Conservation (phyloP, 2,113 vertebrate species). For the Ptilonorhynchus violaceus region DNA sequence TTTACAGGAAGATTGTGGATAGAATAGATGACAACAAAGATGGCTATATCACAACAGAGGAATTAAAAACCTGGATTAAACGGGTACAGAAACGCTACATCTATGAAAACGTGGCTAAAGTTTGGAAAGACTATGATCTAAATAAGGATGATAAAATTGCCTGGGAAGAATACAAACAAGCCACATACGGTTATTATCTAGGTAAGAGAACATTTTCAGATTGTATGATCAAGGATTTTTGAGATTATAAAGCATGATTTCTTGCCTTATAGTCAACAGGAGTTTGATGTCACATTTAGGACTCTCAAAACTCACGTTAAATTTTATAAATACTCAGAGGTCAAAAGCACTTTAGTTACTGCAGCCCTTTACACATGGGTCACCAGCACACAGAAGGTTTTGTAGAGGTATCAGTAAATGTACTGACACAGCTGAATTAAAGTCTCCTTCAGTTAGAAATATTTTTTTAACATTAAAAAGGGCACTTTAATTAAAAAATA, state of each 20-base stretch:
- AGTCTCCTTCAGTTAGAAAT: not conserved
- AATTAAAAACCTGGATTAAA: slow-evolving; percentile 95
- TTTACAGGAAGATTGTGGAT: slow-evolving; percentile 89
- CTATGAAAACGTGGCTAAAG: slow-evolving; percentile 94
- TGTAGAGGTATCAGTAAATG: not conserved
- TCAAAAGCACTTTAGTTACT: not conserved
- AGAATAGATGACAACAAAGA: slow-evolving; percentile 87
- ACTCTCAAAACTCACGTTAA: not conserved
- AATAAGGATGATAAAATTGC: slow-evolving; percentile 93
- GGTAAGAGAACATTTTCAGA: slow-evolving; percentile 71
- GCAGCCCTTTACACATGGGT: not conserved
- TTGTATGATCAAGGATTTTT: not conserved
- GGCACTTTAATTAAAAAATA: not conserved
- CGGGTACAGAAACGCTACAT: slow-evolving; percentile 96
- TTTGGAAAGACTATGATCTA: slow-evolving; percentile 95
- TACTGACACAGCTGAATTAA: not conserved
- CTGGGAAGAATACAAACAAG: slow-evolving; percentile 98
- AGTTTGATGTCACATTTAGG: not conserved
- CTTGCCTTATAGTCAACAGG: not conserved
- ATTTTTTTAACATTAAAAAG: not conserved
- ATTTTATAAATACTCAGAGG: not conserved
- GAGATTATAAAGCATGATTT: not conserved
- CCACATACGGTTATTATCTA: slow-evolving; percentile 95
- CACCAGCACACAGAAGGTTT: not conserved
- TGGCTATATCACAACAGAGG: slow-evolving; percentile 84